phyloP scores from a whole-genome alignment of 2,797 vertebrate genomes.

The Falco novaeseelandiae region DNA sequence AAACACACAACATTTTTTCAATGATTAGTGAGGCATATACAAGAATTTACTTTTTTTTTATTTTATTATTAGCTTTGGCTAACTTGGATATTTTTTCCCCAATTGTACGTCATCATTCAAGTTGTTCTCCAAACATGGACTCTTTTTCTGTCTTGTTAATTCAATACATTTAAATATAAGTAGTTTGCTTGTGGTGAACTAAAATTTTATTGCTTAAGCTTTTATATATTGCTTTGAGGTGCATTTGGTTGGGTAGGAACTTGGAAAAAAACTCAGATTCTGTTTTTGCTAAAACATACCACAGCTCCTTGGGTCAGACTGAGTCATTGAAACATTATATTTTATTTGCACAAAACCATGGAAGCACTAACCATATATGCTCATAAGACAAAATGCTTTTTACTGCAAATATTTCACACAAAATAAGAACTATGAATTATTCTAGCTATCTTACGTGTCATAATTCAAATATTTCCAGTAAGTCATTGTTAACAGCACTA shows the following conservation, averaged over 20 bases:
- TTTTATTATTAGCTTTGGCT: neutral
- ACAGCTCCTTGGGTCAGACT: neutral
- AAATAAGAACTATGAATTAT: neutral
- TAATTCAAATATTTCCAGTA: neutral
- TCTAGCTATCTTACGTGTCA: neutral
- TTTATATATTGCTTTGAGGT: neutral
- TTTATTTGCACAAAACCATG: neutral
- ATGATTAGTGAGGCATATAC: neutral
- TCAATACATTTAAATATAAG: neutral
- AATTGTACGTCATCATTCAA: neutral
- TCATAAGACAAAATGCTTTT: neutral
- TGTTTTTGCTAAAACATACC: neutral
- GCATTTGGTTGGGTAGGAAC: neutral
- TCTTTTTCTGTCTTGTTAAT: neutral
- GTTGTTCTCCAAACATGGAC: neutral
- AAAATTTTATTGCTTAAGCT: neutral
- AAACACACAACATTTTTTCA: neutral
- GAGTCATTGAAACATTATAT: neutral
- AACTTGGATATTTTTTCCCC: neutral
- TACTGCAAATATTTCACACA: neutral
- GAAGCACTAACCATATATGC: neutral
- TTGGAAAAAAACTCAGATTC: neutral
- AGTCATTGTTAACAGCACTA: neutral
- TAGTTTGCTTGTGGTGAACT: neutral
- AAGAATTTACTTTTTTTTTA: neutral